Conservation (phyloP, 1,140 invertebrate genomes). For the Druon quercuslanigerum region DNA sequence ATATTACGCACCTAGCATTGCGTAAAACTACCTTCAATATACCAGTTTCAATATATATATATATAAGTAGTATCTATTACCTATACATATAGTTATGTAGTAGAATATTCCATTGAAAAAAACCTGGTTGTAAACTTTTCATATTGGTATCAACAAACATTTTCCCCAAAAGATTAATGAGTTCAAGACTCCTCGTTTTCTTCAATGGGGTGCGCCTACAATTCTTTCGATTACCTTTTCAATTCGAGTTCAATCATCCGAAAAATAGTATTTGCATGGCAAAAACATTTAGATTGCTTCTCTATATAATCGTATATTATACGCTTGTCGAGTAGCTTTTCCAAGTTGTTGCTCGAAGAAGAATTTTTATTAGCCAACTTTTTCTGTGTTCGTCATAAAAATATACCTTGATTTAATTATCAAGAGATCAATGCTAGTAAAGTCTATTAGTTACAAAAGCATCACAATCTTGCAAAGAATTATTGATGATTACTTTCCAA, state of each 20-base stretch:
- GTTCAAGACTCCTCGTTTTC: not conserved
- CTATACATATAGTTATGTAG: not conserved
- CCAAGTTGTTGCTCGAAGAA: not conserved
- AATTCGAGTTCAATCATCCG: not conserved
- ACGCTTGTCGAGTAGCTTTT: not conserved
- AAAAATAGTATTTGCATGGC: not conserved
- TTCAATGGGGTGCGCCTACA: conserved; percentile 7
- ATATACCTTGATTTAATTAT: no score
- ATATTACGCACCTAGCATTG: not conserved
- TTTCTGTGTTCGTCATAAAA: no score
- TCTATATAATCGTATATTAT: not conserved
- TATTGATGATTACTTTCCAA: no score
- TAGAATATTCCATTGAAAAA: not conserved
- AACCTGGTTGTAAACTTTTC: not conserved
- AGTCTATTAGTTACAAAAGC: no score
- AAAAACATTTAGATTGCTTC: not conserved
- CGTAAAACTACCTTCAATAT: conserved; percentile 1
- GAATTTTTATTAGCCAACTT: not conserved
- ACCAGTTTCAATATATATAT: not conserved
- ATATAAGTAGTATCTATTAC: not conserved
- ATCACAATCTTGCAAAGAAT: no score
- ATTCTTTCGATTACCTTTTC: not conserved
- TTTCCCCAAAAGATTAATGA: not conserved
- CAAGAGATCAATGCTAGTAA: no score
- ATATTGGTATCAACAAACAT: not conserved